Percentiles rank a stretch among this genome's conserved stretches.
These are phyloP conservation scores for Thermophis baileyi DNA, from an alignment of 2,113 vertebrate genomes.

Conservation along the genomic window DNA sequence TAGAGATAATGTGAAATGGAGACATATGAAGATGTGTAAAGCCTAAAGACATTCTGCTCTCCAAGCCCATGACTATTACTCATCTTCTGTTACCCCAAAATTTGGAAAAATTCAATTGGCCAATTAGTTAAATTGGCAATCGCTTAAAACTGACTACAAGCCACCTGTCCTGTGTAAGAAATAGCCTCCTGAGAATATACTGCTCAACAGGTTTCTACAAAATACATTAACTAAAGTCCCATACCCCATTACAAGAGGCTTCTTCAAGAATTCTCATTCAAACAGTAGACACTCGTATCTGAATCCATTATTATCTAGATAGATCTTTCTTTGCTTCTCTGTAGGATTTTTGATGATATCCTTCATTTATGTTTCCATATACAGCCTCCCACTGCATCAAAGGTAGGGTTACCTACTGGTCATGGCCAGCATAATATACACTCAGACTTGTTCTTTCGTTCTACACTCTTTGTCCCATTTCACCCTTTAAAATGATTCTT, in stretches of 20 bases:
- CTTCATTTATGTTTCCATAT: not conserved
- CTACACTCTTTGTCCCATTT: not conserved
- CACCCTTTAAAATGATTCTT: not conserved
- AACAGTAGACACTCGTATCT: not conserved
- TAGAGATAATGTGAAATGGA: slow-evolving; percentile 5
- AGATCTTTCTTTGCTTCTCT: not conserved
- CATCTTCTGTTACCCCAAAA: not conserved
- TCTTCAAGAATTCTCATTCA: not conserved
- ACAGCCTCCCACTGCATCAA: not conserved
- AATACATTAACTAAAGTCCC: not conserved
- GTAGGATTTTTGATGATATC: not conserved
- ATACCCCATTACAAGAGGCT: not conserved
- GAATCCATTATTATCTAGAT: not conserved
- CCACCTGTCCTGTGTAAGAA: not conserved
- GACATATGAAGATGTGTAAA: not conserved
- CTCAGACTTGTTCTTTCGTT: not conserved
- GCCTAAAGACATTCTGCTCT: not conserved
- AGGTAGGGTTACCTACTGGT: not conserved
- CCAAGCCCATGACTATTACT: not conserved
- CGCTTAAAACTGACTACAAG: not conserved
- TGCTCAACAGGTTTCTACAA: not conserved
- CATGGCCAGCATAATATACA: not conserved
- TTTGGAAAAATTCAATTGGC: not conserved
- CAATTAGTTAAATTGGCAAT: not conserved
- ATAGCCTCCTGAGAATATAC: not conserved